phyloP scores from a whole-genome alignment of 2,797 vertebrate genomes.

The Pseudochromis fuscus region DNA sequence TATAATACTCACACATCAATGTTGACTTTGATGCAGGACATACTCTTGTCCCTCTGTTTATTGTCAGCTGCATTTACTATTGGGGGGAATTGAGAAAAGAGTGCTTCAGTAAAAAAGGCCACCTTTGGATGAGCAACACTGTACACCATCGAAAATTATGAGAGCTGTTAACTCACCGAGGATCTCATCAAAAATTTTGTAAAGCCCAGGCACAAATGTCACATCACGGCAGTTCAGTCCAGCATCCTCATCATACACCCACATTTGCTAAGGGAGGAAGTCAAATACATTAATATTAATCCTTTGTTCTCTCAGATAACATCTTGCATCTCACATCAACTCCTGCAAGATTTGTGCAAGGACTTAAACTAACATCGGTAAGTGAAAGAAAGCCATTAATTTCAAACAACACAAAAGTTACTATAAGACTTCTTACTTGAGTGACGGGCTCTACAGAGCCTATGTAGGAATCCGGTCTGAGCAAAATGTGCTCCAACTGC shows the following conservation, averaged over 20 bases:
- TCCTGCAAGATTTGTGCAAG: not conserved
- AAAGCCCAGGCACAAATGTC: constrained; percentile 96
- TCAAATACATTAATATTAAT: not conserved
- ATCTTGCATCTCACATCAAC: not conserved
- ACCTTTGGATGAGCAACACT: not conserved
- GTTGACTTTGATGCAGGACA: constrained; percentile 95
- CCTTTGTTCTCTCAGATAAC: not conserved
- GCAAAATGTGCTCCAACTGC: constrained; percentile 98
- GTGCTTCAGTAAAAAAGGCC: not conserved
- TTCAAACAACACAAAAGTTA: not conserved
- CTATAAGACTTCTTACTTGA: constrained; percentile 84
- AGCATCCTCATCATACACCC: constrained; percentile 93
- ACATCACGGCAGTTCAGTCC: constrained; percentile 95
- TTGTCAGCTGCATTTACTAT: constrained; percentile 98
- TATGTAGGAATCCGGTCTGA: constrained; percentile 97
- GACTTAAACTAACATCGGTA: constrained; percentile 8
- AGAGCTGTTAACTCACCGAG: constrained; percentile 87
- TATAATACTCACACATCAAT: constrained; percentile 92
- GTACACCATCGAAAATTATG: not conserved
- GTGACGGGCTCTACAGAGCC: constrained; percentile 95
- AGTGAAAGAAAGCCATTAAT: not conserved
- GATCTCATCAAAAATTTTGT: constrained; percentile 99
- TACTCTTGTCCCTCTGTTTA: constrained; percentile 95
- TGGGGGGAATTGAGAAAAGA: constrained; percentile 6
- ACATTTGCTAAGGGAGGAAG: constrained; percentile 91